A percentile compares a stretch with the other conserved stretches of the same genome.
Conservation (phyloP, 2,797 vertebrate species). For the Austrolebias charrua region DNA sequence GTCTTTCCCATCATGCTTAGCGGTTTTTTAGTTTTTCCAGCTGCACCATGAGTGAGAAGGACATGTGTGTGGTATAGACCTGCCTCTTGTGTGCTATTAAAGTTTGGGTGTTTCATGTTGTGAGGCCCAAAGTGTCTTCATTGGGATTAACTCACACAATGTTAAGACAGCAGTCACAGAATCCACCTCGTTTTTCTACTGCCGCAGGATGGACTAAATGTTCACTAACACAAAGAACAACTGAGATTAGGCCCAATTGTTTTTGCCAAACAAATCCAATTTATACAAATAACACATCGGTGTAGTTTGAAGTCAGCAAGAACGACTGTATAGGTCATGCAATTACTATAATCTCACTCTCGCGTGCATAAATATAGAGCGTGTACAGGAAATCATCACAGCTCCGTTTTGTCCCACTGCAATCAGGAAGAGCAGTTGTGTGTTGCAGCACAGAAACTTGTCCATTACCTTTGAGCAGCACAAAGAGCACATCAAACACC, state of each 20-base stretch:
- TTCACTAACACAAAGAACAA: too few species aligned
- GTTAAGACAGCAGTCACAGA: too few species aligned
- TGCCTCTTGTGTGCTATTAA: too few species aligned
- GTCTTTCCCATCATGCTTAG: too few species aligned
- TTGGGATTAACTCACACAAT: too few species aligned
- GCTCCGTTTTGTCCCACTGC: conserved; percentile 21
- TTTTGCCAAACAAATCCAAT: background rate
- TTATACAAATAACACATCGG: background rate
- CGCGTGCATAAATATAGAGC: conserved; percentile 11
- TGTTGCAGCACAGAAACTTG: conserved; percentile 17
- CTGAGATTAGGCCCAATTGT: background rate
- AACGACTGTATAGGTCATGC: background rate
- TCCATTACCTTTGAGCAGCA: conserved; percentile 28
- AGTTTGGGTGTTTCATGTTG: too few species aligned
- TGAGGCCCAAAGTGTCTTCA: too few species aligned
- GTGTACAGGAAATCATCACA: conserved; percentile 11
- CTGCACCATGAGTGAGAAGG: too few species aligned
- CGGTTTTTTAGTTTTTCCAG: too few species aligned
- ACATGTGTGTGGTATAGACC: too few species aligned
- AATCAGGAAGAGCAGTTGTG: conserved; percentile 15
- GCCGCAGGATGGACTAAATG: too few species aligned
- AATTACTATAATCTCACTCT: conserved; percentile 13
- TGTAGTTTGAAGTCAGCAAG: background rate
- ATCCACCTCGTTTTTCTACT: too few species aligned
- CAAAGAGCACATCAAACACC: conserved; percentile 28